Percentiles rank a stretch among this genome's conserved stretches.
phyloP scores from a whole-genome alignment of 1,140 invertebrate genomes.

The Acromyrmex echinatior region DNA sequence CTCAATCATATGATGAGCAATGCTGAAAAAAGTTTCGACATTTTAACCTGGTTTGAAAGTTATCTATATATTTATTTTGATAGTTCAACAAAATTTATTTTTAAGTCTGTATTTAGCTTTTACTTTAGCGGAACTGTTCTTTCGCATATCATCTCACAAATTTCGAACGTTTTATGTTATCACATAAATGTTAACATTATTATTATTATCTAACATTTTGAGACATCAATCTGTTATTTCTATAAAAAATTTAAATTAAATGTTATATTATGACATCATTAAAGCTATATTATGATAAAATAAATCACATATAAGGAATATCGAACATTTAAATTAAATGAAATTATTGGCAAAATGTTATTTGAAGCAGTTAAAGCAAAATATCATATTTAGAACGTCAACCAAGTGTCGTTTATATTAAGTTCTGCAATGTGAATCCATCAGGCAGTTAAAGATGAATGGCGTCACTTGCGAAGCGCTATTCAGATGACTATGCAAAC shows the following conservation, averaged over 20 bases:
- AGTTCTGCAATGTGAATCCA: neutral
- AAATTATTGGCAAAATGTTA: neutral
- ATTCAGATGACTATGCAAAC: conserved; percentile 44
- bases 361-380: neutral
- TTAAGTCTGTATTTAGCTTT: too few relatives aligned
- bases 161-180: neutral
- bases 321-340: neutral
- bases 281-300: neutral
- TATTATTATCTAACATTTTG: neutral
- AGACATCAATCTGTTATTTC: neutral
- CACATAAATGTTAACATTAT: neutral
- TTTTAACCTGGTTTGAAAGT: too few relatives aligned
- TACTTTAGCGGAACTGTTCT: too few relatives aligned
- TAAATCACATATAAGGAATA: too few relatives aligned
- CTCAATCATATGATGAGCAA: too few relatives aligned
- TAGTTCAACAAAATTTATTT: too few relatives aligned
- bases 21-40: too few relatives aligned
- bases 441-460: conserved; percentile 29
- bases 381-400: neutral
- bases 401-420: neutral
- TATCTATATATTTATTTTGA: too few relatives aligned
- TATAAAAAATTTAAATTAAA: neutral
- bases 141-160: too few relatives aligned
- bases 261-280: neutral
- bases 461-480: neutral